These are phyloP conservation scores for Erethizon dorsatum DNA, from an alignment of 2,797 vertebrate genomes.

Conservation along the genomic window DNA sequence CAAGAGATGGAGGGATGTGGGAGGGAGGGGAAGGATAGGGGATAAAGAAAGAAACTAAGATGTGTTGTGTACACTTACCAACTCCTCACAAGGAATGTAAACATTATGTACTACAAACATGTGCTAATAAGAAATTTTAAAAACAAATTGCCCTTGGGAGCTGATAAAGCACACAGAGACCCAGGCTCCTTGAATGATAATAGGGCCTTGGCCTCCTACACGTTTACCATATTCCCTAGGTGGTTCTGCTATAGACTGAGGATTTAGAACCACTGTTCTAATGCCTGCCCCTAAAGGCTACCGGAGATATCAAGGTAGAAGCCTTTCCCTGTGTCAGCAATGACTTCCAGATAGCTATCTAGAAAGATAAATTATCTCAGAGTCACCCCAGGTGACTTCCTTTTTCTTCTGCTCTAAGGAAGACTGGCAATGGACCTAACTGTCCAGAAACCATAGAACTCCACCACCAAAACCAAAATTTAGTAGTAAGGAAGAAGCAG, in stretches of 20 bases:
- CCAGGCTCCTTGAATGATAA: neutral
- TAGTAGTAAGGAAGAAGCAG: neutral
- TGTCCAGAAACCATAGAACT: slow-evolving; percentile 31
- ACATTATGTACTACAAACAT: neutral
- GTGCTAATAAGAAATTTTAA: neutral
- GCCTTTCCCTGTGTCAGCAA: neutral
- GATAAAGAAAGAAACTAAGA: neutral
- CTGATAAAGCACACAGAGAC: neutral
- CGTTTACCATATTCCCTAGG: neutral
- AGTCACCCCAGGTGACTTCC: neutral
- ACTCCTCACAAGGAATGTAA: neutral
- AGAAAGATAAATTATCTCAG: neutral
- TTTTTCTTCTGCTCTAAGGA: neutral
- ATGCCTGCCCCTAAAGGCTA: neutral
- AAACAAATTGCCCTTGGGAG: neutral
- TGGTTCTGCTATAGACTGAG: neutral
- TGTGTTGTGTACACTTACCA: neutral
- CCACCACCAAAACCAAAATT: neutral
- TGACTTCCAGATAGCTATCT: neutral
- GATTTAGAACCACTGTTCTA: neutral
- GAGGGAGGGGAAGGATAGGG: neutral
- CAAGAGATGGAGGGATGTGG: neutral
- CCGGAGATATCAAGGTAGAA: neutral
- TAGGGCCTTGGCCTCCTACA: neutral
- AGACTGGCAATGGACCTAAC: neutral